A percentile compares a stretch with the other conserved stretches of the same genome.
Conservation (phyloP, 2,888 invertebrate species). For the Anaspis maculata region DNA sequence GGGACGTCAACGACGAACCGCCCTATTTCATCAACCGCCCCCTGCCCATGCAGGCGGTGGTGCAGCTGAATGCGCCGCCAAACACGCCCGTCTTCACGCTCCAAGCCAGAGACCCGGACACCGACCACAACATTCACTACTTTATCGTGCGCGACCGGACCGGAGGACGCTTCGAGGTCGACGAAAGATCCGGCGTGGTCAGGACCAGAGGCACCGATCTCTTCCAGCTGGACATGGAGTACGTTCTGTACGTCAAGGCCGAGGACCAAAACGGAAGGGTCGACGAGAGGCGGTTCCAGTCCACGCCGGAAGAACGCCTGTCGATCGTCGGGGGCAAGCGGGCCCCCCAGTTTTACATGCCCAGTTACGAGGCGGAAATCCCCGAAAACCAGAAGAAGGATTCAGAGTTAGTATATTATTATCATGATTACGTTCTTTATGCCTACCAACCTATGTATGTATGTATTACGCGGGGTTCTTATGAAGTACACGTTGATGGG, state of each 20-base stretch:
- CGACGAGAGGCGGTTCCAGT: slow-evolving; percentile 83
- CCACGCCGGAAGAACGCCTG: slow-evolving; percentile 82
- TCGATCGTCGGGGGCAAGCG: slow-evolving; percentile 96
- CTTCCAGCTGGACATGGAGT: slow-evolving; percentile 93
- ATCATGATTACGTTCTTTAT: too few species aligned
- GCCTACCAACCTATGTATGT: too few species aligned
- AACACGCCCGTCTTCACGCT: slow-evolving; percentile 96
- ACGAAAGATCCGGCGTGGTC: slow-evolving; percentile 86
- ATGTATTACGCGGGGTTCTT: too few species aligned
- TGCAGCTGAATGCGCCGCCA: slow-evolving; percentile 89
- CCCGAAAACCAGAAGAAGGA: slow-evolving; percentile 96
- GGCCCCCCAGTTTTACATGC: slow-evolving; percentile 95
- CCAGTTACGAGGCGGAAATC: slow-evolving; percentile 89
- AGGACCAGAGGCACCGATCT: slow-evolving; percentile 85
- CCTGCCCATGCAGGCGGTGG: slow-evolving; percentile 94
- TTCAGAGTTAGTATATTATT: slow-evolving; percentile 90
- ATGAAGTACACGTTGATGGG: too few species aligned
- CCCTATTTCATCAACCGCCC: slow-evolving; percentile 97
- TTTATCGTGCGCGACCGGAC: slow-evolving; percentile 90
- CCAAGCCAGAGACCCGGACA: slow-evolving; percentile 93
- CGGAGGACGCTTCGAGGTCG: slow-evolving; percentile 51
- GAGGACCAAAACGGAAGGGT: slow-evolving; percentile 91
- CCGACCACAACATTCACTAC: slow-evolving; percentile 92
- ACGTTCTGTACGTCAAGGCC: slow-evolving; percentile 91
- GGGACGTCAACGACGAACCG: slow-evolving; percentile 94